Evolutionary conservation across 2,888 invertebrate species (phyloP).

Genomic region (Megaustenia siamemsis): DNA sequence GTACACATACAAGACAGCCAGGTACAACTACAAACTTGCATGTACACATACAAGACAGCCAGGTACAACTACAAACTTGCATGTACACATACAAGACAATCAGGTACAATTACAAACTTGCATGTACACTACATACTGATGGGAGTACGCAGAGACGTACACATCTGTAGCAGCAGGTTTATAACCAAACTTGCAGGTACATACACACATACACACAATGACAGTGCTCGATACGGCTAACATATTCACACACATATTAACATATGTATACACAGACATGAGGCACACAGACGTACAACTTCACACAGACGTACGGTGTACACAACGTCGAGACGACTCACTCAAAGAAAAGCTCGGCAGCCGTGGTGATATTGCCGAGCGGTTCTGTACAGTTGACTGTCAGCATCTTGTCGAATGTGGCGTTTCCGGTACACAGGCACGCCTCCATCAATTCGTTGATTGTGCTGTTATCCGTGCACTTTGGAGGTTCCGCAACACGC

Average conservation of each 20-base stretch:
- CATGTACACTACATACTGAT: too few relatives aligned
- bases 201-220: too few relatives aligned
- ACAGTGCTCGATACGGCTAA: too few relatives aligned
- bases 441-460: conserved; percentile 35
- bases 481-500: conserved; percentile 47
- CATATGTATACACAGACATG: background rate
- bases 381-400: conserved; percentile 63
- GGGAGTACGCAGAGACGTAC: too few relatives aligned
- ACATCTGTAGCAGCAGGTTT: background rate
- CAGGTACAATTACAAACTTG: too few relatives aligned
- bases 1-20: background rate
- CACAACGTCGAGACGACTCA: conserved; percentile 58
- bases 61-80: background rate
- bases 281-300: background rate
- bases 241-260: background rate
- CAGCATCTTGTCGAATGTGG: conserved; percentile 52
- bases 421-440: conserved; percentile 61
- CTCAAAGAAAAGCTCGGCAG: conserved; percentile 70
- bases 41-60: background rate
- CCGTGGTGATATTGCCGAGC: conserved; percentile 55
- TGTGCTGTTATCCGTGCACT: conserved; percentile 64
- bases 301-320: background rate
- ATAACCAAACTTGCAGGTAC: too few relatives aligned
- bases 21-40: background rate
- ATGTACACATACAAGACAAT: background rate